Conservation (phyloP, 2,888 invertebrate genomes). For the Tipula vernalis region DNA sequence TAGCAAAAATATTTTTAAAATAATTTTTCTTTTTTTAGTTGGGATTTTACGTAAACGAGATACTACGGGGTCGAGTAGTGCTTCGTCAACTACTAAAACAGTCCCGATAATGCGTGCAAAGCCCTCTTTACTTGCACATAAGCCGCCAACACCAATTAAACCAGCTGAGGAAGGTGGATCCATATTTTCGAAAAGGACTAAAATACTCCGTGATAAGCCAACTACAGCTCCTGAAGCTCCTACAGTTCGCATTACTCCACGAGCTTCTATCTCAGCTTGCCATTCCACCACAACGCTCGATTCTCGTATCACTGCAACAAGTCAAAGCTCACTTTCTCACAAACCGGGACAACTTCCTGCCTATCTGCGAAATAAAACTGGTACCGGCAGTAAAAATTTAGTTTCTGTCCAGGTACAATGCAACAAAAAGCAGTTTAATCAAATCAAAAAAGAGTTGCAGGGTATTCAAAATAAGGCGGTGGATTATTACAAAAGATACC, state of each 20-base stretch:
- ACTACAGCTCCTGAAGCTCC: background rate
- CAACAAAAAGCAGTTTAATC: background rate
- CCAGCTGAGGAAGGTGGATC: background rate
- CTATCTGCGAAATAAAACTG: background rate
- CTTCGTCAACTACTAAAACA: background rate
- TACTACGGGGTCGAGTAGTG: background rate
- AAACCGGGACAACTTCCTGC: constrained; percentile 13
- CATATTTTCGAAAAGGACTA: background rate
- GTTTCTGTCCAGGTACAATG: background rate
- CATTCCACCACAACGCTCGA: background rate
- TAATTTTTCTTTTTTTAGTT: background rate
- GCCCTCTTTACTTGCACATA: background rate
- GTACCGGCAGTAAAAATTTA: background rate
- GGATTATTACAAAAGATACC: constrained; percentile 12
- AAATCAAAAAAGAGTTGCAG: background rate
- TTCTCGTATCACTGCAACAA: background rate
- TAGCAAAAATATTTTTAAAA: background rate
- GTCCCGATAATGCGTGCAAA: background rate
- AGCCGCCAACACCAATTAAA: background rate
- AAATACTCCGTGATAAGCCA: background rate
- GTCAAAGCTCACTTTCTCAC: background rate
- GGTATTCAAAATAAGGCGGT: constrained; percentile 5
- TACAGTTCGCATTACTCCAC: background rate
- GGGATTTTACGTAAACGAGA: background rate
- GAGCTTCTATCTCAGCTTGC: background rate